phyloP scores from a whole-genome alignment of 2,888 invertebrate species.

The Dolichomitus sp. region DNA sequence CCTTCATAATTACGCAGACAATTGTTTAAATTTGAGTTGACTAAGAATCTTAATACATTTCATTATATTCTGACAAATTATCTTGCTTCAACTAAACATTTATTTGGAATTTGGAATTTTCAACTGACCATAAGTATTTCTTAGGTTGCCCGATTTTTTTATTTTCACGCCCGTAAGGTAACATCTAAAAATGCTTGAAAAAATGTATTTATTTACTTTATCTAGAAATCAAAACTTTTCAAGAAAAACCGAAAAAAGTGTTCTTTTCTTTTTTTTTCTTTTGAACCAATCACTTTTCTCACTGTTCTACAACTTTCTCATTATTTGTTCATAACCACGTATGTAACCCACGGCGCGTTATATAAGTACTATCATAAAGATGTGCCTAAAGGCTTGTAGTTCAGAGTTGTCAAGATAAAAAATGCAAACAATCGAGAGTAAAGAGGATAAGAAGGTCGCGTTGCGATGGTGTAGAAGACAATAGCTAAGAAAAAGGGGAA shows the following conservation, averaged over 20 bases:
- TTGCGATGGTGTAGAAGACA: constrained; percentile 22
- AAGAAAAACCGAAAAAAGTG: too few relatives aligned
- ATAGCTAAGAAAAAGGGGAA: constrained; percentile 15
- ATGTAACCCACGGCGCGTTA: background rate
- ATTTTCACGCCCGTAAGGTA: too few relatives aligned
- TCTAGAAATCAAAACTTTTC: background rate
- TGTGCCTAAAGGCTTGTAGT: background rate
- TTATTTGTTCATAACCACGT: background rate
- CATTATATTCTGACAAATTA: background rate
- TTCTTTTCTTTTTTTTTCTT: background rate
- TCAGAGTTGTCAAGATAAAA: constrained; percentile 37
- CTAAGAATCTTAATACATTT: background rate
- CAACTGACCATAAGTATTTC: too few relatives aligned
- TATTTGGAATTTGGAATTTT: too few relatives aligned
- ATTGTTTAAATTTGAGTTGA: background rate
- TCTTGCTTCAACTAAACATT: too few relatives aligned
- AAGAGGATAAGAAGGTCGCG: constrained; percentile 9
- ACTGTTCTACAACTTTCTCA: background rate
- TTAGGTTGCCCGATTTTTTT: too few relatives aligned
- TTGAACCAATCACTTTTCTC: background rate
- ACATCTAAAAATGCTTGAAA: too few relatives aligned
- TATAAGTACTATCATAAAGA: background rate
- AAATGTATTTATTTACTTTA: background rate
- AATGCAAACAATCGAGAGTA: constrained; percentile 21
- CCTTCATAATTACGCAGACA: background rate